Base-by-base conservation (phyloP, 2,888 invertebrate genomes). In the Tipula lateralis region DNA sequence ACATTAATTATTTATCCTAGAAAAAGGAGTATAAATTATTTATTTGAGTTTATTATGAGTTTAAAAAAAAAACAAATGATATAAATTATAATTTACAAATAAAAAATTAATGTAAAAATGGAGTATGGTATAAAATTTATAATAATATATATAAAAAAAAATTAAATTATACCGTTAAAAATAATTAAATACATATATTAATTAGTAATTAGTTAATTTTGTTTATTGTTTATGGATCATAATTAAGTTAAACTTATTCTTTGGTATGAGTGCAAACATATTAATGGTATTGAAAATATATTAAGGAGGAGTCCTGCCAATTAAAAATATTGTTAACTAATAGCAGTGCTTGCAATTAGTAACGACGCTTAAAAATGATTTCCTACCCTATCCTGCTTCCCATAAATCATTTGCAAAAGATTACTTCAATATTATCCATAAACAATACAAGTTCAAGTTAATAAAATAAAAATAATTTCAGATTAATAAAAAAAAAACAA, bases 1-100 rank as follows among this genome's bases (percentile, higher is more conserved):
- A 24, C 66, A 24, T 66, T 66, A 66, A 66, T 66, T 66, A 66
- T 66, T 24, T 66, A 66, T 66, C 66, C 66, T 66, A 66, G 66
- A 66, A 66, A 24, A 66, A 66, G 24, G 66, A 66, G n/a, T n/a
- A 66, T 66, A 66, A 66, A 66, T 66, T 66, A 66, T 24, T 66
- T 66, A 66, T 66, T 66, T 24, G 9, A 66, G 12, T 36, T 32
- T 36, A 12, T 5, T n/a, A 44, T 44, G 44, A 44, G n/a, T 66
- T 66, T 9, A 66, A 24, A 66, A 66, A 66, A 24, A 24, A 19
- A 24, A 9, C 24, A 44, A 36, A 36, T 36, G 12, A 36, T n/a
- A n/a, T n/a, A n/a, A n/a, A 12, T 16, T 44, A 44, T 12, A 39
- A 39, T 12, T 12, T 39, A 39, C 9, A 16, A 44, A 50, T 16